Evolutionary conservation across 2,888 invertebrate species (phyloP), one percentile per base, ranked within the genome.

Genomic region (Andricus quercusramuli): DNA sequence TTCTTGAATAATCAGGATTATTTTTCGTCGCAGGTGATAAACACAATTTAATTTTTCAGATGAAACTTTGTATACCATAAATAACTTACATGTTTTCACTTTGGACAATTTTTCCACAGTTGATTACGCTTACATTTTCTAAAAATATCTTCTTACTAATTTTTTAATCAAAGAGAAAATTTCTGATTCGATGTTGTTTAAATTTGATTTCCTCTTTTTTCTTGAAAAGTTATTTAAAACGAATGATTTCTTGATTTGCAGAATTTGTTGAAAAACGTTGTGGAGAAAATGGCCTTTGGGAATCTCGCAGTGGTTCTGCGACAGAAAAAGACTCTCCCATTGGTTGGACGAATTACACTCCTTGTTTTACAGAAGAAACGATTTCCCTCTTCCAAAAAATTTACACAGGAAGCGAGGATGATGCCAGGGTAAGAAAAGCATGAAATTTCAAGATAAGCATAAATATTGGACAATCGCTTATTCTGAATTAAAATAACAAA

Each of bases 291-390:
- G 97, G 97, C 0, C 92, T 93, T 3, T 98, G 97, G 97, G 94
- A 95, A 80, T 94, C 95, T 80, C 91, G 93, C 84, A 92, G 93
- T 88, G 93, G 90, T 87, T 88, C 91, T 87, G 86, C 90, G 32
- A 91, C 89, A 25, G 86, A 86, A 62, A 86, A 84, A 9, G 88
- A 89, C 47, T 87, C 88, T 62, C 82, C 92, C 1, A 92, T 92
- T 29, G 97, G 97, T 3, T 97, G 97, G 96, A 97, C 97, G 3
- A 97, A 98, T 92, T 98, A 96, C 90, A 96, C 96, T 0, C 95
- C 95, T 0, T 98, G 98, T 90, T 96, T 96, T 87, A 95, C 96
- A 8, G 94, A 95, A 0, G 96, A 96, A 89, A 95, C 96, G 78
- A 94, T 94, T 67, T 93, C 94, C 13, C 93, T 97, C 0, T 94